Conservation (phyloP, 2,888 invertebrate genomes). For the Eupsilia transversa region DNA sequence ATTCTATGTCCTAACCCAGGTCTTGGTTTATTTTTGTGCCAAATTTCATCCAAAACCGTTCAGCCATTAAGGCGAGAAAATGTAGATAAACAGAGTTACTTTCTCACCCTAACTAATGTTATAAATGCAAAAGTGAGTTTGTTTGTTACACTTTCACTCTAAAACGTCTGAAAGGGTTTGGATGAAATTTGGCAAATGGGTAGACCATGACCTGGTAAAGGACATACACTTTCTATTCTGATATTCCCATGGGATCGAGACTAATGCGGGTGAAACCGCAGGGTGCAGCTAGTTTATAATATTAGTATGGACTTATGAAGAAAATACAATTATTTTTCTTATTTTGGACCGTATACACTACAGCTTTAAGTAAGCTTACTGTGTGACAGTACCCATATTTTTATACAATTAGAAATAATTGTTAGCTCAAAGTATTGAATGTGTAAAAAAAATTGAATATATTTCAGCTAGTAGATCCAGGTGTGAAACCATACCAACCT, state of each 20-base stretch:
- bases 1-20: too few relatives aligned
- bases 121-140: too few relatives aligned
- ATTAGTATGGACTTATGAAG: neutral
- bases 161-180: too few relatives aligned
- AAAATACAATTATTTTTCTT: neutral
- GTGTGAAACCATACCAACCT: slow-evolving; percentile 98
- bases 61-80: neutral
- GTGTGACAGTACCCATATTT: neutral
- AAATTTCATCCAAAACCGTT: neutral
- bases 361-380: neutral
- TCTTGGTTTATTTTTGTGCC: too few relatives aligned
- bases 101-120: too few relatives aligned
- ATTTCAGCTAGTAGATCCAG: slow-evolving; percentile 97
- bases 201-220: too few relatives aligned
- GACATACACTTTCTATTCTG: too few relatives aligned
- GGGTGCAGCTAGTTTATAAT: neutral
- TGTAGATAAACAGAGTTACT: neutral
- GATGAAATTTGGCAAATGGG: too few relatives aligned
- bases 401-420: too few relatives aligned
- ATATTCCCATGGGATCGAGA: too few relatives aligned
- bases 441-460: neutral
- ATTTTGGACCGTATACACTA: neutral
- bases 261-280: too few relatives aligned
- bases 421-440: neutral
- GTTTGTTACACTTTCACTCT: too few relatives aligned